Percentiles rank a stretch among this genome's conserved stretches.
Evolutionary conservation across 2,888 invertebrate genomes (phyloP).

Genomic region (Xestia rhomboidea): DNA sequence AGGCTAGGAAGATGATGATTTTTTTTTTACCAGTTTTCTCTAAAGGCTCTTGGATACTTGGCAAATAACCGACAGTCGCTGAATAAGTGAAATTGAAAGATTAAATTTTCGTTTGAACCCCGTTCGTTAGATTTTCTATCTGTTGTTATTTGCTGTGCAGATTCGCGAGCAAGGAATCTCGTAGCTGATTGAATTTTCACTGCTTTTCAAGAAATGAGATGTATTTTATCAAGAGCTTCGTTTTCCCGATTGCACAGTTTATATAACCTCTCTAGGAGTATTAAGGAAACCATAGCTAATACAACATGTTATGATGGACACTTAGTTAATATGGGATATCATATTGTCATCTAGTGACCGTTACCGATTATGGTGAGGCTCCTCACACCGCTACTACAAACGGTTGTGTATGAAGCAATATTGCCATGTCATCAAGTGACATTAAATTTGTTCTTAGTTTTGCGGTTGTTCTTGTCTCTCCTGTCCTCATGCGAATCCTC

Average conservation of each 20-base stretch:
- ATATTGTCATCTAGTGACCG: constrained; percentile 9
- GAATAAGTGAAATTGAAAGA: constrained; percentile 26
- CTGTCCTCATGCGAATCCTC: neutral
- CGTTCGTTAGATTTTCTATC: neutral
- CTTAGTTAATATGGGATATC: constrained; percentile 10
- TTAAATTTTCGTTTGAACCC: constrained; percentile 7
- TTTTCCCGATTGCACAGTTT: neutral
- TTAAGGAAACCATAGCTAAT: neutral
- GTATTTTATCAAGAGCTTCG: constrained; percentile 1
- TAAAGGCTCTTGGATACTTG: neutral
- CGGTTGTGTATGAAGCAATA: constrained; percentile 2
- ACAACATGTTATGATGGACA: neutral
- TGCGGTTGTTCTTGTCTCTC: neutral
- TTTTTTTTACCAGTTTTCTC: neutral
- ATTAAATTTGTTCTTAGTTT: neutral
- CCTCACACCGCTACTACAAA: constrained; percentile 14
- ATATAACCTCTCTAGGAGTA: neutral
- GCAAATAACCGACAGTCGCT: constrained; percentile 2
- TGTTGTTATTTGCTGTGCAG: constrained; percentile 2
- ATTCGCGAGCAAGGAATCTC: constrained; percentile 24
- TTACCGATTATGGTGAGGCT: constrained; percentile 18
- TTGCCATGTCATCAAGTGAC: constrained; percentile 7
- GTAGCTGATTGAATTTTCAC: constrained; percentile 30
- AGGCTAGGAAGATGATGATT: neutral
- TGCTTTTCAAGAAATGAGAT: constrained; percentile 10